These are phyloP conservation scores for Dynastes hyllus DNA, from an alignment of 2,888 invertebrate genomes.

Conservation along the genomic window DNA sequence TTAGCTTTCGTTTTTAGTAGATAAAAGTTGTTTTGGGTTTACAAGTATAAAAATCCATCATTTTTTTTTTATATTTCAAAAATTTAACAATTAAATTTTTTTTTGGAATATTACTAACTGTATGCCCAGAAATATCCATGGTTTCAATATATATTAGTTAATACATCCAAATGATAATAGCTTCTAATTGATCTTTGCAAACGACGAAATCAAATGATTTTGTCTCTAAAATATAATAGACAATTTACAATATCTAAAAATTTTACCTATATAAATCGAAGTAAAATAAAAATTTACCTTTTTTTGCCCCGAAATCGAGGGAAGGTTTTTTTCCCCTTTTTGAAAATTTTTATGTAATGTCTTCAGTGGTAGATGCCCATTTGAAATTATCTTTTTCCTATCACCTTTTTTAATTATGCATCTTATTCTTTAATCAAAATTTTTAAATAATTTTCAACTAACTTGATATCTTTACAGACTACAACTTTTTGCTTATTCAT, in stretches of 20 bases:
- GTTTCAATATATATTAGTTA: constrained; percentile 57
- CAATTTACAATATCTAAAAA: not conserved
- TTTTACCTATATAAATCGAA: not conserved
- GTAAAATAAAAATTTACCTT: constrained; percentile 7
- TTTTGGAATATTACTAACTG: constrained; percentile 53
- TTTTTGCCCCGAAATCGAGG: not conserved
- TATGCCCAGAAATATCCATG: too few species aligned
- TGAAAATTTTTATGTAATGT: constrained; percentile 28
- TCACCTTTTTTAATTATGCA: constrained; percentile 50
- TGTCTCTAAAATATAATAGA: constrained; percentile 29
- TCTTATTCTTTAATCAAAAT: constrained; percentile 31
- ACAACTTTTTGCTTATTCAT: too few species aligned
- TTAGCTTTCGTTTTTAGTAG: too few species aligned
- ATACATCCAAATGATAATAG: constrained; percentile 11
- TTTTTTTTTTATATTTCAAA: too few species aligned
- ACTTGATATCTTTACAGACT: too few species aligned
- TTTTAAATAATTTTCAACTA: not conserved
- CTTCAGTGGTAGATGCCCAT: constrained; percentile 15
- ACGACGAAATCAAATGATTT: constrained; percentile 49
- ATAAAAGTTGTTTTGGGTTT: too few species aligned
- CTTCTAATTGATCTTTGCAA: constrained; percentile 13
- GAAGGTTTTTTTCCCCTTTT: constrained; percentile 40
- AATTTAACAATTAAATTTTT: too few species aligned
- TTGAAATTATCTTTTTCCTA: constrained; percentile 43
- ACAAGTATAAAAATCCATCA: too few species aligned